A percentile compares a stretch with the other conserved stretches of the same genome.
Conservation (phyloP, 2,888 invertebrate species). For the Nomada lathburiana region DNA sequence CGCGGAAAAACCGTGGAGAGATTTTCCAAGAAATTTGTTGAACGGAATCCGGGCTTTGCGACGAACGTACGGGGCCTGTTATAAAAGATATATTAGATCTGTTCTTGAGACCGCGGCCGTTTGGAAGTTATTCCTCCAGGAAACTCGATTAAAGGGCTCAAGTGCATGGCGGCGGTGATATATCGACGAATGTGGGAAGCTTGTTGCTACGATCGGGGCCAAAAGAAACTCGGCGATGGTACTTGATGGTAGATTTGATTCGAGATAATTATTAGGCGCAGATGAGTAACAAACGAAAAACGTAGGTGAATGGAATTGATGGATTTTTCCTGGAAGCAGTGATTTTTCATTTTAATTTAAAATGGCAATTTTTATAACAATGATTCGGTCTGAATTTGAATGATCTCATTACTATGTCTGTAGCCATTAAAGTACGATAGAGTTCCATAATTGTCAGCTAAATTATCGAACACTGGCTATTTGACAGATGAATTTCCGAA, state of each 20-base stretch:
- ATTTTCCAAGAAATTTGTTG: constrained; percentile 6
- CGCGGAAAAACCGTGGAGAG: not conserved
- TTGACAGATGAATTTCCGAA: not conserved
- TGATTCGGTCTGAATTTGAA: not conserved
- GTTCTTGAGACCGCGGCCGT: constrained; percentile 5
- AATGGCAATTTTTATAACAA: not conserved
- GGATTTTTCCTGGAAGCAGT: no score
- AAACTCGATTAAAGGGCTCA: constrained; percentile 8
- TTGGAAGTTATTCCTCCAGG: constrained; percentile 1
- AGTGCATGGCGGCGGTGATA: not conserved
- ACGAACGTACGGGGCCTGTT: not conserved
- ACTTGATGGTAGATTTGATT: no score
- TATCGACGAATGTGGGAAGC: not conserved
- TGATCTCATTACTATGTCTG: no score
- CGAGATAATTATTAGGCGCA: no score
- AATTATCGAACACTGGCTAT: not conserved
- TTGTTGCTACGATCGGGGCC: no score
- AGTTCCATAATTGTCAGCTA: not conserved
- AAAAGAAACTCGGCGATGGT: no score
- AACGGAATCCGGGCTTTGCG: constrained; percentile 19
- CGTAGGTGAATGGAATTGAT: no score
- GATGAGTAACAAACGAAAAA: no score
- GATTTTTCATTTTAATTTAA: not conserved
- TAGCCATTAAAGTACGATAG: no score
- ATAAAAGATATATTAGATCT: constrained; percentile 15